Percentiles rank a stretch among this genome's conserved stretches.
Evolutionary conservation across 2,888 invertebrate genomes (phyloP).

Genomic region (Tubulanus polymorphus): DNA sequence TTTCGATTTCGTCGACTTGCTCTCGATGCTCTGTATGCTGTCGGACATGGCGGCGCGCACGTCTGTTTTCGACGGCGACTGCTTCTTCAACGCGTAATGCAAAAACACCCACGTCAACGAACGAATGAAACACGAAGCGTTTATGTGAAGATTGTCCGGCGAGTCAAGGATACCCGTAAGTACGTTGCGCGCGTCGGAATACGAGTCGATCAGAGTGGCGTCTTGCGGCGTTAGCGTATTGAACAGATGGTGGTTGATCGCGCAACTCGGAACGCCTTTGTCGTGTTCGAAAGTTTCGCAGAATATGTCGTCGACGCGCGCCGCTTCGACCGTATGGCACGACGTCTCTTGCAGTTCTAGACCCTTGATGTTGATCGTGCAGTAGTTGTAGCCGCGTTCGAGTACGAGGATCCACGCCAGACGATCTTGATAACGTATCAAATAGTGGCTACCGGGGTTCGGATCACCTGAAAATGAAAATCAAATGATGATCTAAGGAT

Average conservation of each 20-base stretch:
- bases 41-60: too few relatives aligned
- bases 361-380: slow-evolving; percentile 50
- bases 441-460: slow-evolving; percentile 51
- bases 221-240: slow-evolving; percentile 43
- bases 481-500: too few relatives aligned
- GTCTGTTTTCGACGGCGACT: not conserved
- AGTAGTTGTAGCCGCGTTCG: slow-evolving; percentile 52
- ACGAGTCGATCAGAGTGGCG: slow-evolving; percentile 38
- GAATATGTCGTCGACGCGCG: slow-evolving; percentile 54
- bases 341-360: slow-evolving; percentile 55
- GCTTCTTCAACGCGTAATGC: slow-evolving; percentile 34
- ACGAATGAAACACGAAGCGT: slow-evolving; percentile 46
- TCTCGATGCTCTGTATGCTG: too few relatives aligned
- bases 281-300: slow-evolving; percentile 48
- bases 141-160: slow-evolving; percentile 42
- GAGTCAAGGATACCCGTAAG: slow-evolving; percentile 54
- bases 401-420: slow-evolving; percentile 54
- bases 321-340: slow-evolving; percentile 56
- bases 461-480: slow-evolving; percentile 41
- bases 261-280: slow-evolving; percentile 21
- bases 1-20: not conserved
- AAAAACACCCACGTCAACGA: slow-evolving; percentile 51
- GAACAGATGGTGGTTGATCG: slow-evolving; percentile 34
- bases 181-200: slow-evolving; percentile 54
- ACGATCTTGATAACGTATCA: slow-evolving; percentile 56